Conservation (phyloP, 1,140 invertebrate species). For the Trinorchestia longiramus region DNA sequence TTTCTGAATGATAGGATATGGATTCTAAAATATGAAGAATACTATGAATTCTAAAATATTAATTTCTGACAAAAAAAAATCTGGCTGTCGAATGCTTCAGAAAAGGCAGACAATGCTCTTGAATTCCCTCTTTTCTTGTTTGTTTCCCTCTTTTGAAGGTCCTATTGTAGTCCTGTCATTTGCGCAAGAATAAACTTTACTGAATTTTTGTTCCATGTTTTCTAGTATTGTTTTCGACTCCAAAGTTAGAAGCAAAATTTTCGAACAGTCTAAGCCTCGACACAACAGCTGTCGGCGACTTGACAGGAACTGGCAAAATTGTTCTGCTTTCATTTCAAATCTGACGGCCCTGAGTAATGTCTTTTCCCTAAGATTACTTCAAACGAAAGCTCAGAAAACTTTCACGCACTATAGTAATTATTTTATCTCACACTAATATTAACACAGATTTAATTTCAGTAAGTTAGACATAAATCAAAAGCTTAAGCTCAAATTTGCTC, state of each 20-base stretch:
- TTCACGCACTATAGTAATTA: background rate
- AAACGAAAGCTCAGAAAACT: background rate
- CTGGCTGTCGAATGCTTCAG: background rate
- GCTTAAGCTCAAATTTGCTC: background rate
- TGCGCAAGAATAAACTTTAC: background rate
- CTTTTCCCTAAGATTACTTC: background rate
- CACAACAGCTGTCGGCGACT: conserved; percentile 12
- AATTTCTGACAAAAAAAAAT: background rate
- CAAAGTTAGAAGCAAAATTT: conserved; percentile 13
- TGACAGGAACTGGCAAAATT: conserved; percentile 29
- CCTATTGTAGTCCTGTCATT: background rate
- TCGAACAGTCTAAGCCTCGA: background rate
- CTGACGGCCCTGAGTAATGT: background rate
- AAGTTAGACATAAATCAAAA: background rate
- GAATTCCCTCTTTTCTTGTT: background rate
- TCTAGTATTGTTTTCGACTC: background rate
- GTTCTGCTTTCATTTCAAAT: conserved; percentile 17
- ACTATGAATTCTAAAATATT: background rate
- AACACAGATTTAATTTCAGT: background rate
- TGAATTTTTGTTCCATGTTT: background rate
- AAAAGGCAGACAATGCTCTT: background rate
- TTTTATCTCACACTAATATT: background rate
- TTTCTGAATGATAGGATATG: too few relatives aligned
- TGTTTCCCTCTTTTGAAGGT: background rate
- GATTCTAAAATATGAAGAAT: too few relatives aligned